phyloP scores from a whole-genome alignment of 37 sponge, comb jelly and placozoan species.

The Bolinopsis microptera region DNA sequence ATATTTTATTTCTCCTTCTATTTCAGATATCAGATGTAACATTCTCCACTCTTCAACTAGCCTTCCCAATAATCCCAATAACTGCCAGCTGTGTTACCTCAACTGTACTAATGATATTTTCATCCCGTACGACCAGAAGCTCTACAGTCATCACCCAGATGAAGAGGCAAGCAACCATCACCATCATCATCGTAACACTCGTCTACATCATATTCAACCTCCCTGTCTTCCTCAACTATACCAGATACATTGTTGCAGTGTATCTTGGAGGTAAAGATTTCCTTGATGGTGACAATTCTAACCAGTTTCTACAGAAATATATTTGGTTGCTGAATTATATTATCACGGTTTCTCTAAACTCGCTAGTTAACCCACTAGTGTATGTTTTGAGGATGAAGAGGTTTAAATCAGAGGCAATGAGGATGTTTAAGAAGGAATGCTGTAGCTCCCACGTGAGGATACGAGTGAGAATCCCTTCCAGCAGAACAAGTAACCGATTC shows the following conservation, averaged over 20 bases:
- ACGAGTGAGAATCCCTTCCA: neutral
- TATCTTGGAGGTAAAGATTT: neutral
- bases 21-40: conserved; percentile 17
- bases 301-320: neutral
- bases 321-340: conserved; percentile 56
- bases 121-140: neutral
- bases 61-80: conserved; percentile 39
- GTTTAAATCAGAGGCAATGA: neutral
- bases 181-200: conserved; percentile 29
- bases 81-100: conserved; percentile 40
- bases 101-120: neutral
- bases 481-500: no score
- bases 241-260: neutral
- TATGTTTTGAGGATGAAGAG: neutral
- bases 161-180: neutral
- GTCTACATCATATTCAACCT: conserved; percentile 31
- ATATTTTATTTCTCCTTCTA: no score
- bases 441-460: neutral
- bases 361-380: conserved; percentile 28
- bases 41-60: conserved; percentile 11
- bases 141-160: neutral
- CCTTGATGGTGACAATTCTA: neutral
- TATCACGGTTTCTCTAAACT: neutral
- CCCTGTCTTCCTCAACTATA: conserved; percentile 41
- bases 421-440: neutral